Evolutionary conservation across 2,113 vertebrate species (phyloP).

Genomic region (Merops nubicus): DNA sequence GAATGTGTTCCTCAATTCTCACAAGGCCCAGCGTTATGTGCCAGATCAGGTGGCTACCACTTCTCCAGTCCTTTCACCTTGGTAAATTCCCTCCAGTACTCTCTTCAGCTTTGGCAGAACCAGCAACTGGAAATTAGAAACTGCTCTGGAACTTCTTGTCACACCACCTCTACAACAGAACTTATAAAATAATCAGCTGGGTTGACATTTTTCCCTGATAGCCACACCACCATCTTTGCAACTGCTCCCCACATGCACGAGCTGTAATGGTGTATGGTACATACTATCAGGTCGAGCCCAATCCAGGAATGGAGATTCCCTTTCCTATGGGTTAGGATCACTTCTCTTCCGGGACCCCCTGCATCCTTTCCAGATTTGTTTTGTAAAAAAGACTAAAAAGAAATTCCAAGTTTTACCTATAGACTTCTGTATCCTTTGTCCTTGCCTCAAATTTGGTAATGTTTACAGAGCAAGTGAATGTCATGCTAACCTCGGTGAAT

Average conservation of each 20-base stretch:
- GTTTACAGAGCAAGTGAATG: not conserved
- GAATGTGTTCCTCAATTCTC: not conserved
- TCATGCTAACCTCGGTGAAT: not conserved
- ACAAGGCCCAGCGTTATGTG: not conserved
- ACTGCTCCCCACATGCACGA: not conserved
- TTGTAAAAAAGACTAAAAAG: not conserved
- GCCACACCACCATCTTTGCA: not conserved
- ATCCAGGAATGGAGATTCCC: not conserved
- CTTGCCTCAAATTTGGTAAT: not conserved
- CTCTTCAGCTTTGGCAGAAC: not conserved
- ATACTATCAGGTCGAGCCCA: not conserved
- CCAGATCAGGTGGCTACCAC: not conserved
- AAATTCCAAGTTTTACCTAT: not conserved
- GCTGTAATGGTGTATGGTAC: not conserved
- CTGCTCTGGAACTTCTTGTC: not conserved
- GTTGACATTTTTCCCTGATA: not conserved
- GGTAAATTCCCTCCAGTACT: not conserved
- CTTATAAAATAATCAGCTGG: not conserved
- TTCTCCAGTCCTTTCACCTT: not conserved
- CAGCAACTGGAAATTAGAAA: not conserved
- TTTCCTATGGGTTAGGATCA: not conserved
- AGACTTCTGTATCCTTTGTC: not conserved
- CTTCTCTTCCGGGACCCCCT: not conserved
- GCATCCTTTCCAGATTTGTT: not conserved
- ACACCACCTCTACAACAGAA: not conserved